A percentile compares a stretch with the other conserved stretches of the same genome.
These are phyloP conservation scores for Enteromius radiatus DNA, from an alignment of 2,797 vertebrate species.

Conservation along the genomic window DNA sequence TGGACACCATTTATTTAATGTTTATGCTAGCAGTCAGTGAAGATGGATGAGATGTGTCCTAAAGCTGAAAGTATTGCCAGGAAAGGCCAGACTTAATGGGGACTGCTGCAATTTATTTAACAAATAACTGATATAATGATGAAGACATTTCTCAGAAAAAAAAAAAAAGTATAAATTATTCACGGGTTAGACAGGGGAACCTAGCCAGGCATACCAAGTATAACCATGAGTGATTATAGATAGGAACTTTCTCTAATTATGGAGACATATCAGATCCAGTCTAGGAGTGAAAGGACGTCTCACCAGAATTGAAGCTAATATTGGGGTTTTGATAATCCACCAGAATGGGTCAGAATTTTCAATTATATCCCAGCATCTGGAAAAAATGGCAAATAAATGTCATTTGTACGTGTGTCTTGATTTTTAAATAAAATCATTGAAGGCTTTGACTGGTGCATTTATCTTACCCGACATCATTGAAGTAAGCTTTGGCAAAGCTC, in stretches of 20 bases:
- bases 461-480: constrained; percentile 80
- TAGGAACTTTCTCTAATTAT: constrained; percentile 29
- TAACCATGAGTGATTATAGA: constrained; percentile 4
- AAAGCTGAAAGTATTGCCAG: neutral
- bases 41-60: neutral
- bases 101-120: neutral
- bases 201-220: neutral
- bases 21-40: neutral
- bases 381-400: constrained; percentile 49
- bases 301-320: constrained; percentile 93
- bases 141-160: neutral
- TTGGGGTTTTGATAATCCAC: constrained; percentile 97
- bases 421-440: constrained; percentile 6
- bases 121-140: constrained; percentile 7
- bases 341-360: constrained; percentile 83
- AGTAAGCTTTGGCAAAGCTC: constrained; percentile 85
- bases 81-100: neutral
- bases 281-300: constrained; percentile 57
- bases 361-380: constrained; percentile 93
- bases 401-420: neutral
- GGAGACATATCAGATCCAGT: constrained; percentile 5
- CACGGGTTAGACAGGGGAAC: neutral
- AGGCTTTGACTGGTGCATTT: constrained; percentile 2
- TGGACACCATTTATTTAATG: neutral
- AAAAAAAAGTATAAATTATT: neutral